Percentiles rank a stretch among this genome's conserved stretches.
Conservation (phyloP, 2,797 vertebrate genomes). For the Melopsittacus undulatus region DNA sequence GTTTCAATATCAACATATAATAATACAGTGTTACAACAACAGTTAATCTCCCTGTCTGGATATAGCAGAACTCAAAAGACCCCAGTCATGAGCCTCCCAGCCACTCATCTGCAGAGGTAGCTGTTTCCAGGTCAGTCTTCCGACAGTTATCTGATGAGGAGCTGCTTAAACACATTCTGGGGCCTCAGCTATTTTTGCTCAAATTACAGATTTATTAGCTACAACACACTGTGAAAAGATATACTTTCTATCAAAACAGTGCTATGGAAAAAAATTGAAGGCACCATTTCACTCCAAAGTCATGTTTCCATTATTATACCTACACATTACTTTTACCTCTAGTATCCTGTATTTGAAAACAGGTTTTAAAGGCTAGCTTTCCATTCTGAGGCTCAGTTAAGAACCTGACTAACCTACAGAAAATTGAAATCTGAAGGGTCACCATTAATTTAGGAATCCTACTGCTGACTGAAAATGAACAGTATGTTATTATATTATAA, state of each 20-base stretch:
- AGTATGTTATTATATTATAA: slow-evolving; percentile 24
- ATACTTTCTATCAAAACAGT: background rate
- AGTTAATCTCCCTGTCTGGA: background rate
- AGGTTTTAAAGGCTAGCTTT: background rate
- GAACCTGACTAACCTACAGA: background rate
- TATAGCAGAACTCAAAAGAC: background rate
- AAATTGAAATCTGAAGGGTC: background rate
- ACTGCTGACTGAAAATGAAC: background rate
- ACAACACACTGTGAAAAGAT: background rate
- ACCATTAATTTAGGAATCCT: slow-evolving; percentile 16
- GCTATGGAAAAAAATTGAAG: background rate
- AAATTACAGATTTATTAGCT: background rate
- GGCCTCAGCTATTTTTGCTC: background rate
- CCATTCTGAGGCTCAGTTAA: background rate
- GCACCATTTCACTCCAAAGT: background rate
- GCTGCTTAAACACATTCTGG: background rate
- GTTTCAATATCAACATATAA: background rate
- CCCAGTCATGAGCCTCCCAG: background rate
- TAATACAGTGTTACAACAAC: fast-evolving
- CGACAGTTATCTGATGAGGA: background rate
- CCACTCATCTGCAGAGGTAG: background rate
- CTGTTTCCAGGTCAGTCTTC: background rate
- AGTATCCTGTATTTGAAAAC: background rate
- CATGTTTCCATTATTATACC: background rate
- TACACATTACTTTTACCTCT: background rate